A percentile compares a stretch with the other conserved stretches of the same genome.
Conservation (phyloP, 2,113 vertebrate genomes). For the Limnothrissa miodon region DNA sequence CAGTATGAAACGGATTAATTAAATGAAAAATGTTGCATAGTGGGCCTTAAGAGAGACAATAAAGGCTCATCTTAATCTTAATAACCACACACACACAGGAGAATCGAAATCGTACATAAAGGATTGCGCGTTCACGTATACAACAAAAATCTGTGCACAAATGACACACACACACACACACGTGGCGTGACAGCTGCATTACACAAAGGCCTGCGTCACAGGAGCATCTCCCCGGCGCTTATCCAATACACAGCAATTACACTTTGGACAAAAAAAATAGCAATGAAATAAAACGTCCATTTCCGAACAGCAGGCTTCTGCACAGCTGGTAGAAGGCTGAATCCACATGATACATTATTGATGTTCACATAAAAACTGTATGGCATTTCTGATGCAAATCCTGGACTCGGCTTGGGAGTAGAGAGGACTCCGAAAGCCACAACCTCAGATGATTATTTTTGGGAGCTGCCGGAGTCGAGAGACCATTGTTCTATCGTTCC, state of each 20-base stretch:
- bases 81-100: neutral
- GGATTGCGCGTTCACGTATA: too few relatives aligned
- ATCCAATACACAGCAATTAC: neutral
- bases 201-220: neutral
- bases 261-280: neutral
- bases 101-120: neutral
- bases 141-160: neutral
- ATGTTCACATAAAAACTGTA: constrained; percentile 38
- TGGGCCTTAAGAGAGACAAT: too few relatives aligned
- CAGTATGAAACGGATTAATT: too few relatives aligned
- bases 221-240: neutral
- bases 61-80: too few relatives aligned
- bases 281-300: neutral
- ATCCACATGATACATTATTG: constrained; percentile 35
- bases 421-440: neutral
- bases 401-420: neutral
- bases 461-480: neutral
- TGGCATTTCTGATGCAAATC: constrained; percentile 25
- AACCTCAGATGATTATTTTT: neutral
- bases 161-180: neutral
- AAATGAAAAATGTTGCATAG: too few relatives aligned
- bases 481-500: neutral
- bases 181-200: neutral
- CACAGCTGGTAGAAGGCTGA: constrained; percentile 2
- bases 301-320: neutral